A percentile compares a stretch with the other conserved stretches of the same genome.
Conservation (phyloP, 2,113 vertebrate species). For the Sapajus apella region DNA sequence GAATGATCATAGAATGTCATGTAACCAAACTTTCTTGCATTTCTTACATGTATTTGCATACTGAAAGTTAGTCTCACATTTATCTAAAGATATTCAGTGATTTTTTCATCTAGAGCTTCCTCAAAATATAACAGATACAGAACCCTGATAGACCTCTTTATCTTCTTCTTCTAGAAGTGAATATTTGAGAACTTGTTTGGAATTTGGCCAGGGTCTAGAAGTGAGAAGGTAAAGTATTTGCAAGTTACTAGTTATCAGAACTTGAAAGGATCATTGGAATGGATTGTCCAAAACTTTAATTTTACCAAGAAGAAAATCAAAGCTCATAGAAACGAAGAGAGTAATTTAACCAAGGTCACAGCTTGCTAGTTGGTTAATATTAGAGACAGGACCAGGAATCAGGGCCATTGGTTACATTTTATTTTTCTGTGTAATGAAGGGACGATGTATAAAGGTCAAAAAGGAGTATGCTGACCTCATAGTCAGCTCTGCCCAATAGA, state of each 20-base stretch:
- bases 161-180: not conserved
- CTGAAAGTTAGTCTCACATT: not conserved
- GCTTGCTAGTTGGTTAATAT: not conserved
- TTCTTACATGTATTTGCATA: not conserved
- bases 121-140: not conserved
- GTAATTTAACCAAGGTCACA: not conserved
- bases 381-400: not conserved
- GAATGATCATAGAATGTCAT: not conserved
- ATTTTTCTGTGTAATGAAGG: not conserved
- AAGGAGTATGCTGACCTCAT: not conserved
- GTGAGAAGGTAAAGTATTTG: not conserved
- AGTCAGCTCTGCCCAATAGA: not conserved
- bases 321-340: not conserved
- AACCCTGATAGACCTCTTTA: not conserved
- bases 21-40: not conserved
- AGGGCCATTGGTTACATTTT: not conserved
- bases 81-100: accelerated
- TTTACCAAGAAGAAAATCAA: slow-evolving; percentile 18
- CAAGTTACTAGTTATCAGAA: not conserved
- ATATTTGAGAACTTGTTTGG: not conserved
- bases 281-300: not conserved
- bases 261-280: not conserved
- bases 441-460: not conserved
- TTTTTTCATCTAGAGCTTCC: not conserved
- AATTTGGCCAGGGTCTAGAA: not conserved